A percentile compares a stretch with the other conserved stretches of the same genome.
These are phyloP conservation scores for Rhinopomastus cyanomelas DNA, from an alignment of 2,113 vertebrate species.

Conservation along the genomic window DNA sequence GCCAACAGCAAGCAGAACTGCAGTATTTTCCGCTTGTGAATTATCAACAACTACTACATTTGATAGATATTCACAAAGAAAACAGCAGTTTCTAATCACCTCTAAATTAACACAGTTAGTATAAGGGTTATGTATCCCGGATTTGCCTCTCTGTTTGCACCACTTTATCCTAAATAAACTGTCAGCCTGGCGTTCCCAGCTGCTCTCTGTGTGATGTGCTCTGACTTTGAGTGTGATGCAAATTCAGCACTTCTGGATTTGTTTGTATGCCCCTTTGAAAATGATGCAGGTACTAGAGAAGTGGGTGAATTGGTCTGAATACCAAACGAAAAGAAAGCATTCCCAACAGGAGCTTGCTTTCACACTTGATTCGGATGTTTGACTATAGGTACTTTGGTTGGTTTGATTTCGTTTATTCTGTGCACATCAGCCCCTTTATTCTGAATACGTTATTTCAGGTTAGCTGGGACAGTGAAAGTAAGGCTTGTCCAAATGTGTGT, in stretches of 20 bases:
- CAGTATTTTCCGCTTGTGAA: not conserved
- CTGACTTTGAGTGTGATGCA: conserved; percentile 6
- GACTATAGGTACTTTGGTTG: not conserved
- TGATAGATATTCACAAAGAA: not conserved
- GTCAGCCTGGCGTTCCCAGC: conserved; percentile 25
- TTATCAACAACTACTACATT: not conserved
- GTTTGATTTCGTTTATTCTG: not conserved
- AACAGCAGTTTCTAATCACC: not conserved
- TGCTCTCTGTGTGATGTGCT: conserved; percentile 45
- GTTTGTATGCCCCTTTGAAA: not conserved
- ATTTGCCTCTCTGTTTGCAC: conserved; percentile 1
- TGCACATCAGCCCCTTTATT: not conserved
- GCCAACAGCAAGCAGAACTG: not conserved
- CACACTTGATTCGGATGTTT: not conserved
- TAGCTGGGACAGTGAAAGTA: not conserved
- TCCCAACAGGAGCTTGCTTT: not conserved
- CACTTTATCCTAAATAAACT: conserved; percentile 18
- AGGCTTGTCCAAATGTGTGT: not conserved
- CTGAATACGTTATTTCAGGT: not conserved
- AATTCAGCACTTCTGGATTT: conserved; percentile 15
- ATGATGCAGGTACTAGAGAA: not conserved
- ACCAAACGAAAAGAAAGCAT: not conserved
- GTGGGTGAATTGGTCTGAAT: not conserved
- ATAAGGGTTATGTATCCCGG: not conserved
- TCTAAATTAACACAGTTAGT: not conserved